Conservation (phyloP, 1,140 invertebrate species). For the Halotydeus destructor region DNA sequence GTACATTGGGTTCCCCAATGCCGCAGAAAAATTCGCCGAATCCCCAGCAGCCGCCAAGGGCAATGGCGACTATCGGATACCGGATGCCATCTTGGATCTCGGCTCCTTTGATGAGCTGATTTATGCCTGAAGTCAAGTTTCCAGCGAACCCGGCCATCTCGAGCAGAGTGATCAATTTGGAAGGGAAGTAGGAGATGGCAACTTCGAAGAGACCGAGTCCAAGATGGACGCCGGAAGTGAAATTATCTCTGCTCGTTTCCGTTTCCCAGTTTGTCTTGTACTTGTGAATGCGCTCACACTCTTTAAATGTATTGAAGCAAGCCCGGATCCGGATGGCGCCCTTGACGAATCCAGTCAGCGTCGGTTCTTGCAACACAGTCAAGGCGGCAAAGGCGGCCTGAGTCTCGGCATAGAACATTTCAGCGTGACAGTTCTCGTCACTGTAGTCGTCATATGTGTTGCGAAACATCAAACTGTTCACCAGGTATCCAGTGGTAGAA, state of each 20-base stretch:
- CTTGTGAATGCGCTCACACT: conserved; percentile 60
- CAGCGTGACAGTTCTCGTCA: conserved; percentile 71
- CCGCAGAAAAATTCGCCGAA: conserved; percentile 58
- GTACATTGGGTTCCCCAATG: conserved; percentile 51
- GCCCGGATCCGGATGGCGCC: conserved; percentile 78
- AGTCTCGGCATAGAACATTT: conserved; percentile 79
- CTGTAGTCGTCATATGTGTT: background rate
- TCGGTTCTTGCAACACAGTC: conserved; percentile 85
- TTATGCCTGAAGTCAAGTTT: conserved; percentile 57
- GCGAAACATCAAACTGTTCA: too few species aligned
- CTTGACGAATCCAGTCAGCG: conserved; percentile 71
- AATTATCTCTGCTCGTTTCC: conserved; percentile 40
- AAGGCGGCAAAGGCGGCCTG: conserved; percentile 65
- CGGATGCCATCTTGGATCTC: conserved; percentile 44
- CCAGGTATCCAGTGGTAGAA: too few species aligned
- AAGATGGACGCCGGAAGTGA: conserved; percentile 76
- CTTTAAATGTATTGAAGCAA: conserved; percentile 77
- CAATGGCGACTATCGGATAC: conserved; percentile 61
- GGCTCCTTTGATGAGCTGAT: conserved; percentile 47
- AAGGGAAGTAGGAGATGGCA: conserved; percentile 46
- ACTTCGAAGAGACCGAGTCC: conserved; percentile 85
- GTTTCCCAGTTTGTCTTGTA: conserved; percentile 47
- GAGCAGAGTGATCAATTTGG: conserved; percentile 58
- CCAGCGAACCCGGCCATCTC: conserved; percentile 89
- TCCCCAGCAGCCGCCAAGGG: conserved; percentile 59